These are phyloP conservation scores for Pocillopora meandrina DNA, from an alignment of 92 coral and sea anemone species.

Conservation along the genomic window DNA sequence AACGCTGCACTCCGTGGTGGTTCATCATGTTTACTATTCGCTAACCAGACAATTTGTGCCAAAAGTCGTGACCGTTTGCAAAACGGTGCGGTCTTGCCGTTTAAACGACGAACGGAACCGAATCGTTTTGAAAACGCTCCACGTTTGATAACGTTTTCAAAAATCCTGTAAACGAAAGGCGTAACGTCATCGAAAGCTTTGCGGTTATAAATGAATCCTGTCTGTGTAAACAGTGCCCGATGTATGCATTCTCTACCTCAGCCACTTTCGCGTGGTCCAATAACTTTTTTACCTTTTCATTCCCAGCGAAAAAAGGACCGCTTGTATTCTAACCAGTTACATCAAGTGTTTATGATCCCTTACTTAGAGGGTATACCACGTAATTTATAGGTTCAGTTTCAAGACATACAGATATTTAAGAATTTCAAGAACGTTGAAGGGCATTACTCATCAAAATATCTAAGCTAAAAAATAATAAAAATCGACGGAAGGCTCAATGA, in stretches of 20 bases:
- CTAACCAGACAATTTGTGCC: background rate
- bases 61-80: conserved; percentile 1
- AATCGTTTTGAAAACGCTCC: background rate
- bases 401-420: no score
- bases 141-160: no score
- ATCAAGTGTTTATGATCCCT: background rate
- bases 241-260: conserved; percentile 33
- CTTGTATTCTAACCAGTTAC: conserved; percentile 16
- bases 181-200: conserved; percentile 21
- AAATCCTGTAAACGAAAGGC: background rate
- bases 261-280: conserved; percentile 20
- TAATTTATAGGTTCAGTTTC: no score
- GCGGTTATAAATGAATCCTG: conserved; percentile 37
- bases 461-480: no score
- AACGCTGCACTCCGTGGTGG: no score
- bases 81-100: conserved; percentile 23
- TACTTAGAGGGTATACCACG: no score
- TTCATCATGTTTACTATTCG: no score
- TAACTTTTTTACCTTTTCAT: conserved; percentile 25
- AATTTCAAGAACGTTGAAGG: no score
- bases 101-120: conserved; percentile 18
- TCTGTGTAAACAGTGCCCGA: conserved; percentile 41
- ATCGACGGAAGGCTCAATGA: no score
- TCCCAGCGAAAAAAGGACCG: background rate
- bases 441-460: no score